Evolutionary conservation across 2,888 invertebrate genomes (phyloP).

Genomic region (Chorisops tibialis): DNA sequence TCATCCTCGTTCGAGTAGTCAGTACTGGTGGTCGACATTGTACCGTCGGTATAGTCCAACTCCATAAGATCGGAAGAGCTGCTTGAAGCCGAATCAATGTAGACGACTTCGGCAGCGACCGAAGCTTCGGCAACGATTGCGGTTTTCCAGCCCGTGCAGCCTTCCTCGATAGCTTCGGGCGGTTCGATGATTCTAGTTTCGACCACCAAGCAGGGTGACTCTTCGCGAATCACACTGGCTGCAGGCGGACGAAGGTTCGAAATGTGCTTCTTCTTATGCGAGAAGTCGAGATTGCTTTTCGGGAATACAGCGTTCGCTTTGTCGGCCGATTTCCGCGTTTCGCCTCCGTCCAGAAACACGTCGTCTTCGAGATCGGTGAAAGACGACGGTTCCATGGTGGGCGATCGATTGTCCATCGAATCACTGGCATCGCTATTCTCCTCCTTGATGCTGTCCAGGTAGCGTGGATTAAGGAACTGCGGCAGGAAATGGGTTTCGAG

Average conservation of each 20-base stretch:
- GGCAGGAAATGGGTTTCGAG: conserved; percentile 59
- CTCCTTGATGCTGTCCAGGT: conserved; percentile 73
- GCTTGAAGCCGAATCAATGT: conserved; percentile 64
- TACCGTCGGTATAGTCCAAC: conserved; percentile 50
- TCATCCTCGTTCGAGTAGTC: conserved; percentile 53
- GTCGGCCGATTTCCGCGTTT: conserved; percentile 32
- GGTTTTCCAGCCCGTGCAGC: conserved; percentile 58
- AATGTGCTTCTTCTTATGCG: conserved; percentile 40
- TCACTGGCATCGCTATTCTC: conserved; percentile 66
- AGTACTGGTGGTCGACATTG: conserved; percentile 45
- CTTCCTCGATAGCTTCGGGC: conserved; percentile 55
- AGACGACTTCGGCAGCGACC: conserved; percentile 65
- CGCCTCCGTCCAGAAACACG: conserved; percentile 50
- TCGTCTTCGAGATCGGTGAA: conserved; percentile 54
- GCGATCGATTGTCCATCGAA: conserved; percentile 32
- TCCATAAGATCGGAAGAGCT: conserved; percentile 62
- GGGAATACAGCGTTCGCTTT: conserved; percentile 50
- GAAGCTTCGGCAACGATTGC: conserved; percentile 51
- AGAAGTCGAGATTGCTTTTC: conserved; percentile 49
- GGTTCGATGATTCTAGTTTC: conserved; percentile 60
- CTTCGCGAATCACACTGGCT: conserved; percentile 44
- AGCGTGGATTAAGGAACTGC: conserved; percentile 61
- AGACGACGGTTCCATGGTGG: conserved; percentile 26
- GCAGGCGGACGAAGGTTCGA: conserved; percentile 41
- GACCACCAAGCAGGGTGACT: conserved; percentile 56